Percentiles rank a stretch among this genome's conserved stretches.
Evolutionary conservation across 30 jellyfish, hydroid and myxozoan species (phyloP).

Genomic region (Hydractinia echinata): DNA sequence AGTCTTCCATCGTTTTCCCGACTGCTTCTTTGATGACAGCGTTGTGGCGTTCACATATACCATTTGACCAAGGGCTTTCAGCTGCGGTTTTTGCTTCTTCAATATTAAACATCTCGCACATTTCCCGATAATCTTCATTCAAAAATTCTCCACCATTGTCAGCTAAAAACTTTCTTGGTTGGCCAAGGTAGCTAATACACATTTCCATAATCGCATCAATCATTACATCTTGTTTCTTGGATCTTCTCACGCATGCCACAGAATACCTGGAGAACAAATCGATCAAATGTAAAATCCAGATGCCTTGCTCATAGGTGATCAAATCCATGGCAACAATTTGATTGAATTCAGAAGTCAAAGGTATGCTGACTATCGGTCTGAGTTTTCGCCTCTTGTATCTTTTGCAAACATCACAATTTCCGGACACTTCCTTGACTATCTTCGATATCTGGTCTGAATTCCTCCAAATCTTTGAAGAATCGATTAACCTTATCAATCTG

Average conservation of each 20-base stretch:
- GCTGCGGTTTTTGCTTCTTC: slow-evolving; percentile 26
- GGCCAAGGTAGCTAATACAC: neutral
- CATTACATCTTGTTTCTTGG: neutral
- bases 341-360: slow-evolving; percentile 22
- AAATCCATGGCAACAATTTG: slow-evolving; percentile 31
- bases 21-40: slow-evolving; percentile 27
- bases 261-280: slow-evolving; percentile 27
- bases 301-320: slow-evolving; percentile 29
- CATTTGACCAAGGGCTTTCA: slow-evolving; percentile 47
- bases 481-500: too few relatives aligned
- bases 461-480: too few relatives aligned
- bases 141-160: slow-evolving; percentile 56
- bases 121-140: slow-evolving; percentile 11
- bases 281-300: slow-evolving; percentile 19
- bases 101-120: slow-evolving; percentile 22
- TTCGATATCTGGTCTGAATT: too few relatives aligned
- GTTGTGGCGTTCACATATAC: slow-evolving; percentile 31
- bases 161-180: slow-evolving; percentile 2
- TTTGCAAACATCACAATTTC: slow-evolving; percentile 4
- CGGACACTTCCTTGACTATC: slow-evolving; percentile 1
- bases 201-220: slow-evolving; percentile 18
- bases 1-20: slow-evolving; percentile 37
- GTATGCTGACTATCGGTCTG: slow-evolving; percentile 35
- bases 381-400: slow-evolving; percentile 16
- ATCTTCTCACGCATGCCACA: too few relatives aligned